These are phyloP conservation scores for Marronus borbonicus DNA, from an alignment of 2,888 invertebrate genomes.

Conservation along the genomic window DNA sequence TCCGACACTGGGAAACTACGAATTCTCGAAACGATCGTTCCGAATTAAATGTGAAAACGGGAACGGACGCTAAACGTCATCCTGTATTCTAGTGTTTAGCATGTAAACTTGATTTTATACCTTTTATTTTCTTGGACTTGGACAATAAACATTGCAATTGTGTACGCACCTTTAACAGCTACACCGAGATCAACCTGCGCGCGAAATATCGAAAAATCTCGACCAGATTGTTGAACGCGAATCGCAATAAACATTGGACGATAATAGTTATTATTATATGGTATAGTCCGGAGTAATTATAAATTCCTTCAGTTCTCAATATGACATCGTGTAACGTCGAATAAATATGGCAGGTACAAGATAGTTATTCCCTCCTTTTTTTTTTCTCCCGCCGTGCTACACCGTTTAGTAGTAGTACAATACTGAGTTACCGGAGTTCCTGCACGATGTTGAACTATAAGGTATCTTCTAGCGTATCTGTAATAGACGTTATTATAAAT, in stretches of 20 bases:
- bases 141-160: too few species aligned
- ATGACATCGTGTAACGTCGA: slow-evolving; percentile 2
- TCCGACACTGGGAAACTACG: too few species aligned
- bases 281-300: slow-evolving; percentile 14
- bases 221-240: neutral
- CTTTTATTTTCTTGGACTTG: too few species aligned
- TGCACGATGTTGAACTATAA: slow-evolving; percentile 51
- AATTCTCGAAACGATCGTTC: too few species aligned
- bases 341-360: neutral
- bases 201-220: slow-evolving; percentile 10
- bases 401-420: slow-evolving; percentile 4
- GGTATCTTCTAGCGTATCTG: slow-evolving; percentile 39
- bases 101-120: too few species aligned
- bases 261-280: slow-evolving; percentile 13
- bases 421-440: slow-evolving; percentile 8
- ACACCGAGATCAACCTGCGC: neutral
- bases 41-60: too few species aligned
- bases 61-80: too few species aligned
- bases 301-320: slow-evolving; percentile 21
- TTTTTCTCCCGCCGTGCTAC: too few species aligned
- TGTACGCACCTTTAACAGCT: neutral
- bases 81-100: too few species aligned
- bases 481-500: slow-evolving; percentile 43
- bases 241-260: slow-evolving; percentile 1
- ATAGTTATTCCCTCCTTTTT: too few species aligned